Percentiles rank a stretch among this genome's conserved stretches.
phyloP scores from a whole-genome alignment of 2,113 vertebrate genomes.

The Grammomys dolichurus region DNA sequence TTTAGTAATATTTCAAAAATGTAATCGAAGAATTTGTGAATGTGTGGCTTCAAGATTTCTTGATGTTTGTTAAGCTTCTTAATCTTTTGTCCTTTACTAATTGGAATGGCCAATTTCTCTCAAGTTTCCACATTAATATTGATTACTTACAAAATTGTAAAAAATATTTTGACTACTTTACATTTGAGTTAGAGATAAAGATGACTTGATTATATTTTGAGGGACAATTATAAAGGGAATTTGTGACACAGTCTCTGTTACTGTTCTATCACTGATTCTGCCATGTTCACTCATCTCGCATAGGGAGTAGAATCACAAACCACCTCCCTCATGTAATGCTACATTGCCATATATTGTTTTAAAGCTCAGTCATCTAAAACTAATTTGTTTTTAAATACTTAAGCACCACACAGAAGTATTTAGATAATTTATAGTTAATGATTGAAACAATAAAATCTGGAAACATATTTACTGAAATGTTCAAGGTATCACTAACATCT shows the following conservation, averaged over 20 bases:
- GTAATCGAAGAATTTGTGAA: constrained; percentile 6
- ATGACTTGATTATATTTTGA: neutral
- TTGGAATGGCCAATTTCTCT: neutral
- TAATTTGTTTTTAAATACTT: neutral
- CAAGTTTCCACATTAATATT: neutral
- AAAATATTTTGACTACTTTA: constrained; percentile 1
- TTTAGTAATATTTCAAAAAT: neutral
- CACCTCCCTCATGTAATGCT: neutral
- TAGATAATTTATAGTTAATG: neutral
- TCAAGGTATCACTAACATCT: neutral
- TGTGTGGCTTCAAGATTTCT: constrained; percentile 23
- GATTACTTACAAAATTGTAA: neutral
- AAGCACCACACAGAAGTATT: neutral
- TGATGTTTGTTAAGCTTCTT: neutral
- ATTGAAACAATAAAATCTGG: neutral
- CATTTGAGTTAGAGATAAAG: neutral
- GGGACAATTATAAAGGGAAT: neutral
- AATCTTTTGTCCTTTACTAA: neutral
- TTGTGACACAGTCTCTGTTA: neutral
- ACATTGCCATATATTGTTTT: neutral
- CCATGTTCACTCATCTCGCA: neutral
- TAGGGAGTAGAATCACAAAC: neutral
- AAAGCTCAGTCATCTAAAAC: neutral
- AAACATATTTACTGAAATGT: neutral
- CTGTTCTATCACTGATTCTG: neutral